Percentiles rank a stretch among this genome's conserved stretches.
Evolutionary conservation across 2,113 vertebrate genomes (phyloP).

Genomic region (Channa maculata): DNA sequence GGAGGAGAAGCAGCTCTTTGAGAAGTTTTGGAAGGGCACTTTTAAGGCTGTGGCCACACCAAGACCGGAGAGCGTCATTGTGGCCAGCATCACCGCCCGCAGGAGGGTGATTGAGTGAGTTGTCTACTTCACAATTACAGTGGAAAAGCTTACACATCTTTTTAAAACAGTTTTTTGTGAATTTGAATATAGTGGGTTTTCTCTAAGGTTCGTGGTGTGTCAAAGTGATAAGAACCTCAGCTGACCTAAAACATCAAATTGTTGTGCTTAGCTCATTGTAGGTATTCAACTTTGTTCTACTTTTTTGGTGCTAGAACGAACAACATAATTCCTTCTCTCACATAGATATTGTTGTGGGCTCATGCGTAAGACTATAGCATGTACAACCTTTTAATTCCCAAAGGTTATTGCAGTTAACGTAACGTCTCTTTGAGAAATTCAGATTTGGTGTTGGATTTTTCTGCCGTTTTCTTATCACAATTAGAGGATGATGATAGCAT

Average conservation of each 20-base stretch:
- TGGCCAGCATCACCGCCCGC: slow-evolving; percentile 92
- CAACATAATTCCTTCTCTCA: not conserved
- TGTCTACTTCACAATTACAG: not conserved
- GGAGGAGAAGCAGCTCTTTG: slow-evolving; percentile 96
- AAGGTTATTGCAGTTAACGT: not conserved
- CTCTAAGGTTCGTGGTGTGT: not conserved
- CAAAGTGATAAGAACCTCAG: not conserved
- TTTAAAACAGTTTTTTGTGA: no score
- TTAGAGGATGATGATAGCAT: not conserved
- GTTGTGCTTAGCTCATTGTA: not conserved
- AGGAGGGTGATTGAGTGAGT: slow-evolving; percentile 88
- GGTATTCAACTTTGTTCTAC: no score
- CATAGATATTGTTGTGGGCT: not conserved
- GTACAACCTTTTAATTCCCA: not conserved
- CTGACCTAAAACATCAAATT: no score
- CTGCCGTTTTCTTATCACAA: not conserved
- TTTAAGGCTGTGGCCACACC: slow-evolving; percentile 97
- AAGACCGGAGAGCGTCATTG: slow-evolving; percentile 92
- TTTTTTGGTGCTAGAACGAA: not conserved
- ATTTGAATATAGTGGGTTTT: not conserved
- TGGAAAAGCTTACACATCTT: not conserved
- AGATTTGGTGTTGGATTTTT: not conserved
- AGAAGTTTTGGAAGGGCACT: slow-evolving; percentile 98
- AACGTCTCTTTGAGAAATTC: not conserved
- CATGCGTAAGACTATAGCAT: not conserved